A percentile compares a stretch with the other conserved stretches of the same genome.
phyloP scores from a whole-genome alignment of 2,888 invertebrate genomes.

The Scelioninae gen. 2 region DNA sequence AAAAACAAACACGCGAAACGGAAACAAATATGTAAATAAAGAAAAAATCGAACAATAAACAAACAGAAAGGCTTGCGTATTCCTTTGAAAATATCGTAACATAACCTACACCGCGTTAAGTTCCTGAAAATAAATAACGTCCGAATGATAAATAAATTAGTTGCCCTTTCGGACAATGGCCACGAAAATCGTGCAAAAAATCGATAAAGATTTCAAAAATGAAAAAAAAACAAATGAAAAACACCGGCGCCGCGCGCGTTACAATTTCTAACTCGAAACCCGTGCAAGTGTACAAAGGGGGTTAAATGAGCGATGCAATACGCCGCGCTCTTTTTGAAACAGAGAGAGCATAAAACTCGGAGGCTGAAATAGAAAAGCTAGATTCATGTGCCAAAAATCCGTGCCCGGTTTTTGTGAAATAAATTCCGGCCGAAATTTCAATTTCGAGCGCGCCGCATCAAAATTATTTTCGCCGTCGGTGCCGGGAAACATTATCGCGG shows the following conservation, averaged over 20 bases:
- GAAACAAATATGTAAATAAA: too few relatives aligned
- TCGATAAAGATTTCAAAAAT: constrained; percentile 9
- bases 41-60: too few relatives aligned
- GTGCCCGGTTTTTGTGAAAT: constrained; percentile 7
- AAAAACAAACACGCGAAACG: too few relatives aligned
- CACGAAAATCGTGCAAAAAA: constrained; percentile 7
- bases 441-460: neutral
- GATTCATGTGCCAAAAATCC: constrained; percentile 2
- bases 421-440: neutral
- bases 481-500: too few relatives aligned
- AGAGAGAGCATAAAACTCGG: constrained; percentile 20
- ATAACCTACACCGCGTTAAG: neutral
- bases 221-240: too few relatives aligned
- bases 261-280: constrained; percentile 27
- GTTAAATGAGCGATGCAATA: constrained; percentile 19
- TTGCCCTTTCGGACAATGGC: constrained; percentile 4
- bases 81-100: neutral
- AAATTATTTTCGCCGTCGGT: neutral
- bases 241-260: neutral
- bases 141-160: constrained; percentile 11
- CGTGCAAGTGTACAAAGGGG: constrained; percentile 33
- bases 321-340: constrained; percentile 16
- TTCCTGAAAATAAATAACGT: neutral
- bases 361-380: constrained; percentile 18
- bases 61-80: too few relatives aligned